These are phyloP conservation scores for Rattus rattus DNA, from an alignment of 2,113 vertebrate genomes.

Conservation along the genomic window DNA sequence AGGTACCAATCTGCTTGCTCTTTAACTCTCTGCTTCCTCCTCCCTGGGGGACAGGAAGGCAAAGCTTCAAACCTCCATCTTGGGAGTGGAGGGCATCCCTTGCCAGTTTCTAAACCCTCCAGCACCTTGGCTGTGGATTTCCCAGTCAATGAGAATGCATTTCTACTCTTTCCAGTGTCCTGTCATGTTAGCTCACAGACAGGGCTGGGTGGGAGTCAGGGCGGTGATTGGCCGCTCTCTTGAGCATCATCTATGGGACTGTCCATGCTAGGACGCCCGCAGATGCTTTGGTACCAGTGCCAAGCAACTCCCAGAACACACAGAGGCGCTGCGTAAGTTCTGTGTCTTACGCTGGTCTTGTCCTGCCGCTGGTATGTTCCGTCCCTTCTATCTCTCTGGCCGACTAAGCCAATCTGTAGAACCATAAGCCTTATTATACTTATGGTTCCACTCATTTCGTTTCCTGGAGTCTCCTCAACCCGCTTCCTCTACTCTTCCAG, in stretches of 20 bases:
- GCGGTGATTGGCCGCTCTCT: too few relatives aligned
- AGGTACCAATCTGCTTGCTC: not conserved
- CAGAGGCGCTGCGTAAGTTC: not conserved
- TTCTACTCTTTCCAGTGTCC: not conserved
- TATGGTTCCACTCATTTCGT: not conserved
- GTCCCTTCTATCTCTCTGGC: not conserved
- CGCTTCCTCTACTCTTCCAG: not conserved
- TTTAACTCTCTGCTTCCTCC: not conserved
- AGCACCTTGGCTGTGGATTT: not conserved
- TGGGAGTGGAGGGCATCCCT: not conserved
- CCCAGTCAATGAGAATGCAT: not conserved
- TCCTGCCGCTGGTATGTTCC: accelerated
- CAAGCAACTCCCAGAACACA: not conserved
- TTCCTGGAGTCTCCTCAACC: not conserved
- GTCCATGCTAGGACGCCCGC: not conserved
- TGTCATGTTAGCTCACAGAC: not conserved
- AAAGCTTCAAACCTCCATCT: not conserved
- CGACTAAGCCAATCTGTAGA: not conserved
- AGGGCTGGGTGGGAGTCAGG: not conserved
- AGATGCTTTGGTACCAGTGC: not conserved
- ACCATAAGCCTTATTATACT: not conserved
- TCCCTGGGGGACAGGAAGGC: too few relatives aligned
- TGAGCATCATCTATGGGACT: not conserved
- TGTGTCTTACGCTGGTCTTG: not conserved
- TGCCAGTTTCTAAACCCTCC: not conserved